Evolutionary conservation across 1,140 invertebrate species (phyloP).

Genomic region (Solenopsis invicta): DNA sequence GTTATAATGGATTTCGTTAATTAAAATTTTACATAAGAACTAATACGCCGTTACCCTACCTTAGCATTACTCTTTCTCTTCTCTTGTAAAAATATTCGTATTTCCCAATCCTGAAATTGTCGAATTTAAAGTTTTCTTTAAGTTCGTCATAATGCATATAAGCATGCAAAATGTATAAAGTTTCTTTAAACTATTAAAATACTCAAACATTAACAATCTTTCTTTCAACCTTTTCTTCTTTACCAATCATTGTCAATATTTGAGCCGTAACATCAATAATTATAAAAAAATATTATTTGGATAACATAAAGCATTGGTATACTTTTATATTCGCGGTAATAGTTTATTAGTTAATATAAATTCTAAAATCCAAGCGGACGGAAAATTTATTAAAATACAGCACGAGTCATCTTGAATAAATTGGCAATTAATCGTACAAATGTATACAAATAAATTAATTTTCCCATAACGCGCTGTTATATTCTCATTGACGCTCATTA

Average conservation of each 20-base stretch:
- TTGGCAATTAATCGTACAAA: constrained; percentile 6
- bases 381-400: constrained; percentile 22
- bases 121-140: constrained; percentile 67
- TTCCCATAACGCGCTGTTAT: constrained; percentile 1
- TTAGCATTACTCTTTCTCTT: constrained; percentile 17
- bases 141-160: constrained; percentile 4
- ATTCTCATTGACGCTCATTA: background rate
- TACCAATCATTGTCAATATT: background rate
- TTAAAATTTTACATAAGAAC: constrained; percentile 10
- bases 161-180: constrained; percentile 28
- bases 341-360: constrained; percentile 20
- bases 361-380: background rate
- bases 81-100: constrained; percentile 7
- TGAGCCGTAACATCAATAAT: background rate
- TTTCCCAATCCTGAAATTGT: constrained; percentile 3
- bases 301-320: background rate
- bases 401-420: background rate
- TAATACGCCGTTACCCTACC: background rate
- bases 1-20: constrained; percentile 43
- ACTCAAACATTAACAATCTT: background rate
- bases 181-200: constrained; percentile 29
- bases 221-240: background rate
- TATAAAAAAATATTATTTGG: constrained; percentile 12
- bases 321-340: background rate
- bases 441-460: constrained; percentile 38